Conservation (phyloP, 2,797 vertebrate species). For the Sparidentex hasta region DNA sequence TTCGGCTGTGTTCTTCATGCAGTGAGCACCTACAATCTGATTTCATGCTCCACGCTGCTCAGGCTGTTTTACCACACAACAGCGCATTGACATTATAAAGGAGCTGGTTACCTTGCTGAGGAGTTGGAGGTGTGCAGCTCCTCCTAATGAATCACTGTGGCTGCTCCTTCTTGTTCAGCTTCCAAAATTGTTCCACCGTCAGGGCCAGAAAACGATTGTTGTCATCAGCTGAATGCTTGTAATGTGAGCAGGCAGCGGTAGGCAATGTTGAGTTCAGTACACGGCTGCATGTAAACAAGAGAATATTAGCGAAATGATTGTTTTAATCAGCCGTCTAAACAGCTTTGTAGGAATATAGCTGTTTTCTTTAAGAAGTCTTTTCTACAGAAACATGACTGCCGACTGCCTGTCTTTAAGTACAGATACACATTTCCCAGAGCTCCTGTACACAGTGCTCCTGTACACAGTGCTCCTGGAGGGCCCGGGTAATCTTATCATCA, state of each 20-base stretch:
- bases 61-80: neutral
- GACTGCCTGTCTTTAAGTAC: neutral
- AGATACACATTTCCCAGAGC: constrained; percentile 2
- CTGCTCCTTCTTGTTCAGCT: too few relatives aligned
- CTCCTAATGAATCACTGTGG: too few relatives aligned
- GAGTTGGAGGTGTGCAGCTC: neutral
- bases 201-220: too few relatives aligned
- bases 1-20: neutral
- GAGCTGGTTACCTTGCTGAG: neutral
- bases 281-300: too few relatives aligned
- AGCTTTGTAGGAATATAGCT: neutral
- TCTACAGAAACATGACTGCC: neutral
- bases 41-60: neutral
- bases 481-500: constrained; percentile 17
- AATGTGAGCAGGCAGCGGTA: too few relatives aligned
- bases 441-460: neutral
- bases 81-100: too few relatives aligned
- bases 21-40: neutral
- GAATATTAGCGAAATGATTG: too few relatives aligned
- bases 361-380: neutral
- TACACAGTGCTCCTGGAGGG: neutral
- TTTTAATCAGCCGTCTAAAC: neutral
- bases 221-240: too few relatives aligned
- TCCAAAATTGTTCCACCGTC: too few relatives aligned
- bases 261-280: too few relatives aligned